Percentiles rank a stretch among this genome's conserved stretches.
These are phyloP conservation scores for Lasioglossum calceatum DNA, from an alignment of 2,888 invertebrate genomes.

Conservation along the genomic window DNA sequence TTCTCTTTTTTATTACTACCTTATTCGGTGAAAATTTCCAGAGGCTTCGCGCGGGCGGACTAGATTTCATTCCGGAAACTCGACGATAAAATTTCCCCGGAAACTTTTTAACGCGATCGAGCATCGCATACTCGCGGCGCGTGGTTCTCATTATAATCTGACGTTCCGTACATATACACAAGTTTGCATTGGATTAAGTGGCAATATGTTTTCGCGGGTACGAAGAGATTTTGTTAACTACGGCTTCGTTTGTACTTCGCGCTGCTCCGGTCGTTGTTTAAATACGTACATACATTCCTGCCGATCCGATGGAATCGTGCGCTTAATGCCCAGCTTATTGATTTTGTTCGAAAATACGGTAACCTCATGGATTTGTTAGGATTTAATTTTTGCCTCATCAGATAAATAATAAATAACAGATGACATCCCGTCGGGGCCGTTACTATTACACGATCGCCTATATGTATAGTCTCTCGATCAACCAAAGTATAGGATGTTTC, in stretches of 20 bases:
- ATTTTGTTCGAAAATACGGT: neutral
- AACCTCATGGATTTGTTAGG: neutral
- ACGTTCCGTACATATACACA: neutral
- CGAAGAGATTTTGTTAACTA: neutral
- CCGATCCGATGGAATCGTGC: neutral
- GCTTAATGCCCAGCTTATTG: neutral
- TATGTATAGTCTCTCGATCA: neutral
- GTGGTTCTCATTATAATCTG: constrained; percentile 11
- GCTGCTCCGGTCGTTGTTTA: neutral
- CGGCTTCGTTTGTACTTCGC: neutral
- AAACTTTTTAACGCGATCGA: constrained; percentile 28
- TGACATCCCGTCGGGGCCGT: neutral
- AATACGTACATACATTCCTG: neutral
- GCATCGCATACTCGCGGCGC: neutral
- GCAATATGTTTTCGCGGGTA: constrained; percentile 32
- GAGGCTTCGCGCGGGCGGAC: neutral
- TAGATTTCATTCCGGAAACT: neutral
- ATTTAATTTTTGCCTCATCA: neutral
- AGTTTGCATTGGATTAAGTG: constrained; percentile 28
- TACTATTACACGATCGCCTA: neutral
- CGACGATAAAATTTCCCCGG: constrained; percentile 2
- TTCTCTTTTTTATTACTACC: neutral
- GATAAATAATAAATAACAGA: neutral
- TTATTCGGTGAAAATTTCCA: neutral
- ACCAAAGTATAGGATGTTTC: neutral